phyloP scores from a whole-genome alignment of 2,113 vertebrate species.

The Taxidea taxus region DNA sequence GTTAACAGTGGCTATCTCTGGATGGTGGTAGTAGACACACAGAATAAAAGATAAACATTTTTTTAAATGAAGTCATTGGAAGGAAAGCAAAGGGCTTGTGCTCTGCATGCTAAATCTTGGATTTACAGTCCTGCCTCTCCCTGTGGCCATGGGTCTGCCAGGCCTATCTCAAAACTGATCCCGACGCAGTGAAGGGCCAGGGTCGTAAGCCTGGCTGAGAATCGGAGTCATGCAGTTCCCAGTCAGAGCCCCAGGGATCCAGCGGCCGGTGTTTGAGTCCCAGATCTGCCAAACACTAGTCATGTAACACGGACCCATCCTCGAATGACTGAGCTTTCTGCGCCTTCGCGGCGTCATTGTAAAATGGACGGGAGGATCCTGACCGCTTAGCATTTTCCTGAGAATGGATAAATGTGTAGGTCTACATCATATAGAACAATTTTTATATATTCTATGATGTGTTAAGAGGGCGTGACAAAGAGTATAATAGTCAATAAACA shows the following conservation, averaged over 20 bases:
- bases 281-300: not conserved
- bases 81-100: not conserved
- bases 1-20: conserved; percentile 51
- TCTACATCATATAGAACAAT: not conserved
- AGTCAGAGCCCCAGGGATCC: not conserved
- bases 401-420: not conserved
- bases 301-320: not conserved
- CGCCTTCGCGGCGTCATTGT: not conserved
- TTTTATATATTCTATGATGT: not conserved
- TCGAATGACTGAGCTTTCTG: not conserved
- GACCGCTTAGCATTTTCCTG: not conserved
- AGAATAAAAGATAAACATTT: conserved; percentile 49
- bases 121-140: not conserved
- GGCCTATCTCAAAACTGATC: not conserved
- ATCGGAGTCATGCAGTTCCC: rapidly evolving
- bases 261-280: not conserved
- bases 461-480: not conserved
- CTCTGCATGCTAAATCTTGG: not conserved
- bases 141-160: not conserved
- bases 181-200: not conserved
- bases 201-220: not conserved
- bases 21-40: not conserved
- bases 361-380: not conserved
- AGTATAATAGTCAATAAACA: not conserved
- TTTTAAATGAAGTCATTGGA: not conserved